A percentile compares a stretch with the other conserved stretches of the same genome.
Conservation (phyloP, 2,113 vertebrate genomes). For the Mormoops blainvillei region DNA sequence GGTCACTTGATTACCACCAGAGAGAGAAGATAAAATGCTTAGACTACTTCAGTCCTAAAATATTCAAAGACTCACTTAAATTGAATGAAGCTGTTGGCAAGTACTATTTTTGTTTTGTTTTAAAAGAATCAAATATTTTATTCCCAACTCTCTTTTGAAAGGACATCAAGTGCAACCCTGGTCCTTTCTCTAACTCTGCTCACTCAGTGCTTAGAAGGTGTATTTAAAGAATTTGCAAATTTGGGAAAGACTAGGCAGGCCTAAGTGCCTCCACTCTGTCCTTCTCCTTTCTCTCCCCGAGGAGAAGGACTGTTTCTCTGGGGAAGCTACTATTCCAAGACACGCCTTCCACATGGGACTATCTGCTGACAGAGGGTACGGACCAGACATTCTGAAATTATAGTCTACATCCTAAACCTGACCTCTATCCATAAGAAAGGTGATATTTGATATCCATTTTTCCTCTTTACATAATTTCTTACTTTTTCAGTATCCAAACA, state of each 20-base stretch:
- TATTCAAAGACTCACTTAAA: background rate
- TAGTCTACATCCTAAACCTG: background rate
- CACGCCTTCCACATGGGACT: fast-evolving
- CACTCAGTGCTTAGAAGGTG: background rate
- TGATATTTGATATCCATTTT: background rate
- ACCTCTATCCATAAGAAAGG: background rate
- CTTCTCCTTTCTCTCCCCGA: background rate
- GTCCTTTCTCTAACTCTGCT: background rate
- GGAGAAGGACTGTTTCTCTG: too few species aligned
- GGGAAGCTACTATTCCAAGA: background rate
- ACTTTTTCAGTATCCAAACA: background rate
- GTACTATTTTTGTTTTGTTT: background rate
- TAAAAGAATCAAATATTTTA: background rate
- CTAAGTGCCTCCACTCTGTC: fast-evolving
- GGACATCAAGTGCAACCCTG: background rate
- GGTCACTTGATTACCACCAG: background rate
- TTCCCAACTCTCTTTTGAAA: background rate
- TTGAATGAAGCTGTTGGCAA: background rate
- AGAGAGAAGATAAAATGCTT: background rate
- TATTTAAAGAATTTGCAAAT: background rate
- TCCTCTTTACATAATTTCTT: background rate
- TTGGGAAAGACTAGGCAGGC: background rate
- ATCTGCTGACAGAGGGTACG: background rate
- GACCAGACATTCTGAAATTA: background rate
- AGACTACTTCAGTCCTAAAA: background rate